Base-by-base conservation (phyloP, 2,113 vertebrate genomes). In the Cochlearius cochlearius region DNA sequence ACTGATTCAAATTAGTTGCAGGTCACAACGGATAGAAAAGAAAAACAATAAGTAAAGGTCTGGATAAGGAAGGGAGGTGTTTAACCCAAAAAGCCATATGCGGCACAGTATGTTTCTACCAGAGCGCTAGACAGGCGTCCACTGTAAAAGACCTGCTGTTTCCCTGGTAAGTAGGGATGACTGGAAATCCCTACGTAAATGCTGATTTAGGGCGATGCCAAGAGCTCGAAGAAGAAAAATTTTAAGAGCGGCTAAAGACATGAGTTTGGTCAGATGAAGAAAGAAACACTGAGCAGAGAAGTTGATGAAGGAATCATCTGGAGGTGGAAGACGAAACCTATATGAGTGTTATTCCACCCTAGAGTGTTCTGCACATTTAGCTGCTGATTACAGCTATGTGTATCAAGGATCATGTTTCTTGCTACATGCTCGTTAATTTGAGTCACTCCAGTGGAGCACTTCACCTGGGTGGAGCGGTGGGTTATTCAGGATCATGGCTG, bases 381-480 rank as follows among this genome's bases (percentile, higher is more conserved):
- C 58, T 59, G 78, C 38, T 74, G 78, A 52, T 80, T 36, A 10
- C 2, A 0, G 26, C 21, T 15, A 5, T 9, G 13, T 13, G 15
- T 2, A 50, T 38, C 9, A 11, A n/a, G 45, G 43, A 19, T 38
- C 18, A 15, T 0, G 0, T 66, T 94, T 71, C 76, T 86, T 4
- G 2, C 11, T 30, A 3, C 12, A 15, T 2, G 34, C 39, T 87
- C 0, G 0, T 49, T 45, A 15, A 45, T 14, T 75, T 30, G 11
- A 49, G 43, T 45, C 21, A 22, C 47, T 72, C 36, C 34, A 39
- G 27, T 4, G 10, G 47, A 87, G 34, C 22, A 11, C 19, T 58
- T 84, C 19, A 58, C 13, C 39, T 11, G 18, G 18, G 2, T 13
- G 38, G 29, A 52, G 63, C 0, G 7, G 8, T 11, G 34, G 32